phyloP scores from a whole-genome alignment of 2,113 vertebrate species.

The Caloenas nicobarica region DNA sequence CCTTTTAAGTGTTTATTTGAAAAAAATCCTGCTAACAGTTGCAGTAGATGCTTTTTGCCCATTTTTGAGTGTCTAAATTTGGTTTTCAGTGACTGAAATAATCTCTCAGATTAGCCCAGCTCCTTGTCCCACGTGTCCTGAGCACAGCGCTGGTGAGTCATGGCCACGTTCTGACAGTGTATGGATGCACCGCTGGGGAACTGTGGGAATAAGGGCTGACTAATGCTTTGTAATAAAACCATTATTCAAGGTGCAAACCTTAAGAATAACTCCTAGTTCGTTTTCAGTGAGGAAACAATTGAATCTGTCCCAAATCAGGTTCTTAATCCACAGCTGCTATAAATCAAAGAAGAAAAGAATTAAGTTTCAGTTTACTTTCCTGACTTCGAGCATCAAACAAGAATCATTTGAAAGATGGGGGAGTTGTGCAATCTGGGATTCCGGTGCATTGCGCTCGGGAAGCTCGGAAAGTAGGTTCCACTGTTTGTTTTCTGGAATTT shows the following conservation, averaged over 20 bases:
- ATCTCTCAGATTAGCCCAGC: not conserved
- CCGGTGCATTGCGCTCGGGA: not conserved
- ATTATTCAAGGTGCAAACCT: conserved; percentile 66
- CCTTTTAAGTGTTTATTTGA: not conserved
- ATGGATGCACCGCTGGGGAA: not conserved
- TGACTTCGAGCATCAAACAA: conserved; percentile 60
- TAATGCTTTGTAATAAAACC: conserved; percentile 59
- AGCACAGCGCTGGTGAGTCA: not conserved
- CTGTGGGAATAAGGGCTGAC: not conserved
- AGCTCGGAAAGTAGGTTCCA: not conserved
- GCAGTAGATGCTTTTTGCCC: not conserved
- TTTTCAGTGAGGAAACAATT: conserved; percentile 62
- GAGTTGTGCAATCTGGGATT: conserved; percentile 58
- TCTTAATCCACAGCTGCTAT: conserved; percentile 71
- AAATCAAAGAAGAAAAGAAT: conserved; percentile 80
- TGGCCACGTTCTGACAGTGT: not conserved
- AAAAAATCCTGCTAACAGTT: not conserved
- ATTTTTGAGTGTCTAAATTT: not conserved
- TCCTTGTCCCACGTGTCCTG: not conserved
- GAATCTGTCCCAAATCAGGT: conserved; percentile 69
- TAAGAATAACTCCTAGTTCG: conserved; percentile 61
- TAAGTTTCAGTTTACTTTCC: conserved; percentile 81
- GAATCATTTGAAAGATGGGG: conserved; percentile 59
- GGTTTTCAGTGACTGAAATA: not conserved
- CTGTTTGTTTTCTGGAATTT: not conserved